These are phyloP conservation scores for Ormia ochracea DNA, from an alignment of 2,888 invertebrate genomes.

Conservation along the genomic window DNA sequence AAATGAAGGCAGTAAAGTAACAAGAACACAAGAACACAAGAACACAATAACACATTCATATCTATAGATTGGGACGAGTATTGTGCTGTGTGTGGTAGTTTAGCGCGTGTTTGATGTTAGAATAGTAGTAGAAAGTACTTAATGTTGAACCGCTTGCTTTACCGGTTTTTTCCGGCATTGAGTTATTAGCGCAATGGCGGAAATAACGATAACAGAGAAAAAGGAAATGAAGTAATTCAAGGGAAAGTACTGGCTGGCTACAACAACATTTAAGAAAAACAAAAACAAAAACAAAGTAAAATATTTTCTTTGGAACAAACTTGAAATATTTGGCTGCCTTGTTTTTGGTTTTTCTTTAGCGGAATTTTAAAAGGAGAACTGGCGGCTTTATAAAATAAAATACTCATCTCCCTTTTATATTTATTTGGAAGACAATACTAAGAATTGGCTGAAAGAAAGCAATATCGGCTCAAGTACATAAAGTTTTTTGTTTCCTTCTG, in stretches of 20 bases:
- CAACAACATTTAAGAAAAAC: background rate
- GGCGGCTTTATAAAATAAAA: conserved; percentile 23
- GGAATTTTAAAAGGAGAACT: conserved; percentile 21
- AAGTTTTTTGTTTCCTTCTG: background rate
- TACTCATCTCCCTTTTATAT: background rate
- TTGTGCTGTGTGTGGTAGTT: background rate
- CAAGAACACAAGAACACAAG: background rate
- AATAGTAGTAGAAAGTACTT: background rate
- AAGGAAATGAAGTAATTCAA: conserved; percentile 67
- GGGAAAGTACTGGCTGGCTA: conserved; percentile 60
- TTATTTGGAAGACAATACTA: background rate
- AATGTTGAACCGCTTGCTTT: conserved; percentile 39
- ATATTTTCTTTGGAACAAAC: background rate
- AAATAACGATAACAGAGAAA: conserved; percentile 70
- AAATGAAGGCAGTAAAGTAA: background rate
- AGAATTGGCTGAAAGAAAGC: background rate
- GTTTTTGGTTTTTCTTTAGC: conserved; percentile 13
- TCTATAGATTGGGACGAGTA: background rate
- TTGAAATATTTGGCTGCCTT: conserved; percentile 25
- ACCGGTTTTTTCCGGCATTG: conserved; percentile 60
- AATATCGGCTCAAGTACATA: background rate
- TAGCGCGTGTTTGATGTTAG: background rate
- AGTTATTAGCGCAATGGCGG: conserved; percentile 65
- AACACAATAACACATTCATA: background rate
- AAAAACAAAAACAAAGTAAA: background rate